phyloP scores from a whole-genome alignment of 2,888 invertebrate species.

The Heteromyza rotundicornis region DNA sequence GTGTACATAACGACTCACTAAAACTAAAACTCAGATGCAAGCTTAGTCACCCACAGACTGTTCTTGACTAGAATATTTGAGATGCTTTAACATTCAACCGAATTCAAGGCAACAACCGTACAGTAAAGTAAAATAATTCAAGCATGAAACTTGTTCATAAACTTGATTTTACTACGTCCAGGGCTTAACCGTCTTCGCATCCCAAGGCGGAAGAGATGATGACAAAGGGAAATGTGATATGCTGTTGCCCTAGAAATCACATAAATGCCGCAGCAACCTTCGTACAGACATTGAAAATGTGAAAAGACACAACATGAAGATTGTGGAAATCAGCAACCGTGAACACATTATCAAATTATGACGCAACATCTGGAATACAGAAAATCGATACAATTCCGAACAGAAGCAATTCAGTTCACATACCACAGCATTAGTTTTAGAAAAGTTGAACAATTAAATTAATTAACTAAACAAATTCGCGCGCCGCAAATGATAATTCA shows the following conservation, averaged over 20 bases:
- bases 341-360: not conserved
- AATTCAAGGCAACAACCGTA: not conserved
- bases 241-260: not conserved
- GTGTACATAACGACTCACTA: too few species aligned
- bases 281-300: not conserved
- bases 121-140: conserved; percentile 43
- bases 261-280: not conserved
- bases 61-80: too few species aligned
- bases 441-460: too few species aligned
- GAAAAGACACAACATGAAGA: not conserved
- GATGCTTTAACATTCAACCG: too few species aligned
- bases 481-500: not conserved
- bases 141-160: conserved; percentile 37
- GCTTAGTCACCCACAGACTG: too few species aligned
- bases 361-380: too few species aligned
- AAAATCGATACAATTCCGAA: too few species aligned
- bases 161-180: conserved; percentile 13
- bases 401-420: too few species aligned
- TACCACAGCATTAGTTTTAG: too few species aligned
- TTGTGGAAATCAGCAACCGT: not conserved
- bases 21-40: too few species aligned
- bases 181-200: too few species aligned
- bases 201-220: not conserved
- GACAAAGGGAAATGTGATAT: not conserved
- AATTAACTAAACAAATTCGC: too few species aligned